Evolutionary conservation across 2,888 invertebrate species (phyloP).

Genomic region (Capitulum mitella): DNA sequence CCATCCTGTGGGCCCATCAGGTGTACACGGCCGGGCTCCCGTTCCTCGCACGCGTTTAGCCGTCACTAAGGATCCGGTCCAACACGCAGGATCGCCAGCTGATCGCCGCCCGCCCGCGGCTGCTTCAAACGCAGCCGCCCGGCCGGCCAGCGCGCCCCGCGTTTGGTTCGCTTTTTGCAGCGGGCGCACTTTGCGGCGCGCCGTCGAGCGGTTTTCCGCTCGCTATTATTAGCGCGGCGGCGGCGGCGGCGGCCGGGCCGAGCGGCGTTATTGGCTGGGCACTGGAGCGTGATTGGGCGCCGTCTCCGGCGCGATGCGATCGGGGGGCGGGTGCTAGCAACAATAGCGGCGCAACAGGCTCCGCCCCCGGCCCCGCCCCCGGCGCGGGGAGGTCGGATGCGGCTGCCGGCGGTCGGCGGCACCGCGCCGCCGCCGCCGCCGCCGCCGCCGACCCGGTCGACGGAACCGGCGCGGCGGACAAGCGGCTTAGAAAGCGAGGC

Average conservation of each 20-base stretch:
- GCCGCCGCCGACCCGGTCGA: background rate
- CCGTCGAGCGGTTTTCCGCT: background rate
- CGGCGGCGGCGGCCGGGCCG: background rate
- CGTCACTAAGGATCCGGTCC: too few relatives aligned
- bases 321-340: background rate
- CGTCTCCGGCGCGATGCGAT: background rate
- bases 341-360: slow-evolving; percentile 4
- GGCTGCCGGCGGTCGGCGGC: background rate
- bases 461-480: background rate
- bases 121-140: too few relatives aligned
- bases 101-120: too few relatives aligned
- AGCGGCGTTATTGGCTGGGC: background rate
- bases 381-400: slow-evolving; percentile 11
- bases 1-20: too few relatives aligned
- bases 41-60: too few relatives aligned
- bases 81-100: too few relatives aligned
- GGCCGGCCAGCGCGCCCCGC: background rate
- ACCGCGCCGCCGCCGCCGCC: background rate
- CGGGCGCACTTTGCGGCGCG: background rate
- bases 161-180: background rate
- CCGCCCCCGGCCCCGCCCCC: slow-evolving; percentile 12
- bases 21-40: too few relatives aligned
- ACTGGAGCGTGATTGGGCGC: slow-evolving; percentile 7
- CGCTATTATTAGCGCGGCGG: background rate
- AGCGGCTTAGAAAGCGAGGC: too few relatives aligned